Percentiles rank a stretch among this genome's conserved stretches.
phyloP scores from a whole-genome alignment of 1,140 invertebrate genomes.

The Drosophila seguyi region DNA sequence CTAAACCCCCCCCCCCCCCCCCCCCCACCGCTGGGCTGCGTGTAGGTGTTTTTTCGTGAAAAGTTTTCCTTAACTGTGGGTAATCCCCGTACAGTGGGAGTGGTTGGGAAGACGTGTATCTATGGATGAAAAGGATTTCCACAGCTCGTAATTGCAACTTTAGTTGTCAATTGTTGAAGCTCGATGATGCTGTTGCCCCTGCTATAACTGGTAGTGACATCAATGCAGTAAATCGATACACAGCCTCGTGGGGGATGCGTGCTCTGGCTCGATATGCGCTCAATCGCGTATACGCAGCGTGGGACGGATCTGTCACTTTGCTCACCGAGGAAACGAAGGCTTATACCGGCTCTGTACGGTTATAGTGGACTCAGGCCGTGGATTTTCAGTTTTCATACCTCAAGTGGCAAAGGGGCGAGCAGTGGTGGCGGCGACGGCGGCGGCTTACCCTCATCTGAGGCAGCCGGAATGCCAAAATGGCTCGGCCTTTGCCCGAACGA shows the following conservation, averaged over 20 bases:
- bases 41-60: slow-evolving; percentile 41
- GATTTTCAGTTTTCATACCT: slow-evolving; percentile 48
- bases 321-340: slow-evolving; percentile 5
- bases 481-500: slow-evolving; percentile 39
- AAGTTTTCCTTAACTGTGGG: slow-evolving; percentile 24
- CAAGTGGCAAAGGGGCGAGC: slow-evolving; percentile 41
- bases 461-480: slow-evolving; percentile 30
- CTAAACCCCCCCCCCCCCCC: slow-evolving; percentile 59
- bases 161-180: slow-evolving; percentile 38
- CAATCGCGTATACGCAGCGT: slow-evolving; percentile 57
- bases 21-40: slow-evolving; percentile 38
- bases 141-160: slow-evolving; percentile 43
- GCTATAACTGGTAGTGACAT: slow-evolving; percentile 24
- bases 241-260: slow-evolving; percentile 8
- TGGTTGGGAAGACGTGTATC: not conserved
- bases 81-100: slow-evolving; percentile 15
- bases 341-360: slow-evolving; percentile 19
- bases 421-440: not conserved
- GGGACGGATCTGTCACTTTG: slow-evolving; percentile 24
- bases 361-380: slow-evolving; percentile 38
- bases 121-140: slow-evolving; percentile 13
- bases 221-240: slow-evolving; percentile 34
- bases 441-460: slow-evolving; percentile 19
- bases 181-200: not conserved
- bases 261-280: not conserved